Evolutionary conservation across 2,888 invertebrate genomes (phyloP).

Genomic region (Drosophila suboccidentalis): DNA sequence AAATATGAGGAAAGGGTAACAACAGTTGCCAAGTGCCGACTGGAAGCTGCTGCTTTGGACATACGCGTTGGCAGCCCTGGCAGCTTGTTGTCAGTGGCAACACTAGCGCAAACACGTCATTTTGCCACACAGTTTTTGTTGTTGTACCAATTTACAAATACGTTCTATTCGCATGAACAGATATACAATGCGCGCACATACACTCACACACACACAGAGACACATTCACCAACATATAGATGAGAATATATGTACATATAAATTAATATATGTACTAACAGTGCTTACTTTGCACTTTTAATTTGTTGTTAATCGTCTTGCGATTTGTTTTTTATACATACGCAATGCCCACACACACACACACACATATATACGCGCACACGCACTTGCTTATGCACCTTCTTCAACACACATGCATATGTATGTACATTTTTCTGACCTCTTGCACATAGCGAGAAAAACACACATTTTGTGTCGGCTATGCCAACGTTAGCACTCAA

Average conservation of each 20-base stretch:
- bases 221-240: conserved; percentile 8
- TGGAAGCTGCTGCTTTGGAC: conserved; percentile 17
- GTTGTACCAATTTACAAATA: conserved; percentile 63
- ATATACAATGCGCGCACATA: conserved; percentile 42
- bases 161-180: conserved; percentile 57
- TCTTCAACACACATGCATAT: conserved; percentile 33
- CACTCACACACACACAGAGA: conserved; percentile 1
- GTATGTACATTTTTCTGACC: conserved; percentile 78
- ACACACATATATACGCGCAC: conserved; percentile 32
- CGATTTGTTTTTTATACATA: conserved; percentile 63
- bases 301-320: conserved; percentile 55
- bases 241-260: conserved; percentile 5
- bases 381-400: conserved; percentile 62
- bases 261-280: conserved; percentile 31
- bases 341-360: conserved; percentile 38
- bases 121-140: conserved; percentile 67
- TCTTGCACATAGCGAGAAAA: conserved; percentile 59
- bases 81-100: conserved; percentile 76
- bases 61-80: conserved; percentile 65
- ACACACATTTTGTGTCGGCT: conserved; percentile 37
- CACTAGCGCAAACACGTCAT: conserved; percentile 80
- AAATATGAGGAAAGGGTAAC: not conserved
- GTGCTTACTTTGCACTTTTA: conserved; percentile 59
- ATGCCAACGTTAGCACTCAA: conserved; percentile 17
- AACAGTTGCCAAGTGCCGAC: conserved; percentile 30